Evolutionary conservation across 2,113 vertebrate species (phyloP).

Genomic region (Zosterops japonicus): DNA sequence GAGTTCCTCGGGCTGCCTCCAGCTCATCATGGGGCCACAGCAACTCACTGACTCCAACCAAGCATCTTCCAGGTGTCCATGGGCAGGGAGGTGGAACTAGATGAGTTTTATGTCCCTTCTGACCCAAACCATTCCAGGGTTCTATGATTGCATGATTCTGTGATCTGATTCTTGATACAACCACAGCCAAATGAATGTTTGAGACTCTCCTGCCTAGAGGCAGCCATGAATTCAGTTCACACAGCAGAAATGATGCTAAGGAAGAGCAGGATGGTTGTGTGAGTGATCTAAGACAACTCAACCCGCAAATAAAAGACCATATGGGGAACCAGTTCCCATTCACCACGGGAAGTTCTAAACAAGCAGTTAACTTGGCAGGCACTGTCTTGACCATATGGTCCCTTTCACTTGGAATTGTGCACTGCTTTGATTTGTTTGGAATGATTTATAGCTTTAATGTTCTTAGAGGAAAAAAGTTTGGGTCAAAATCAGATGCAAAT

Average conservation of each 20-base stretch:
- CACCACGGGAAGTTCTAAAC: neutral
- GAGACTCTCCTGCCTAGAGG: neutral
- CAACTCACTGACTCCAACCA: neutral
- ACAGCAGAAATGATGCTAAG: neutral
- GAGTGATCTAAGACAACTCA: slow-evolving; percentile 21
- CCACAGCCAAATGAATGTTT: neutral
- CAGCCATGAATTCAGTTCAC: neutral
- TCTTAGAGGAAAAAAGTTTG: neutral
- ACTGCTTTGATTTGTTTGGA: slow-evolving; percentile 28
- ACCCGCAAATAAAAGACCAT: slow-evolving; percentile 19
- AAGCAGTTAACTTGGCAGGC: slow-evolving; percentile 43
- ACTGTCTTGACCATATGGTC: slow-evolving; percentile 14
- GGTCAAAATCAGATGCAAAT: neutral
- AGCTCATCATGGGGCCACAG: neutral
- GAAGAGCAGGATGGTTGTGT: neutral
- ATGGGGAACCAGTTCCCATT: slow-evolving; percentile 9
- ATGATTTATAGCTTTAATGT: neutral
- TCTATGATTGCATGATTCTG: neutral
- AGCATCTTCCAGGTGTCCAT: neutral
- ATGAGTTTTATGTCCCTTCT: neutral
- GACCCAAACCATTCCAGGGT: neutral
- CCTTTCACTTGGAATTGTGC: neutral
- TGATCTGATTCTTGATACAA: neutral
- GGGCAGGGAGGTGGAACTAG: neutral
- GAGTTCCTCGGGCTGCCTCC: neutral